Conservation (phyloP, 2,888 invertebrate genomes). For the Platerodrilus igneus region DNA sequence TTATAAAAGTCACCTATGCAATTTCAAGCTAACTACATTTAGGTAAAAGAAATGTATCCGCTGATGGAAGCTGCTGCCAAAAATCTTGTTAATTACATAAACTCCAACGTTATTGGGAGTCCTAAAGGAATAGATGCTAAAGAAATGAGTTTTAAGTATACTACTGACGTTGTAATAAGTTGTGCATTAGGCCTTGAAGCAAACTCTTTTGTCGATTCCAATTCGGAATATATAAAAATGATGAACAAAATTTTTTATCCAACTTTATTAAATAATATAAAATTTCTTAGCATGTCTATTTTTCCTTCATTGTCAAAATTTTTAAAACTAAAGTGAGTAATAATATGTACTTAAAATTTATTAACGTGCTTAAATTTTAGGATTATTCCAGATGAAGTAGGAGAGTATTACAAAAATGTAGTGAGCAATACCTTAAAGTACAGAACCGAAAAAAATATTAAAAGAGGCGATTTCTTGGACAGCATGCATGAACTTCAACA, state of each 20-base stretch:
- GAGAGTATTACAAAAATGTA: slow-evolving; percentile 37
- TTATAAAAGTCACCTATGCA: too few species aligned
- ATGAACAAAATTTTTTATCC: slow-evolving; percentile 28
- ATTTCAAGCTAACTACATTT: too few species aligned
- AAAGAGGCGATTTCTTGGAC: slow-evolving; percentile 48
- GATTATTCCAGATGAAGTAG: slow-evolving; percentile 27
- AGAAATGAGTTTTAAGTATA: slow-evolving; percentile 44
- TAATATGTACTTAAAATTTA: too few species aligned
- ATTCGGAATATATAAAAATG: slow-evolving; percentile 33
- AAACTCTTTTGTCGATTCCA: slow-evolving; percentile 37
- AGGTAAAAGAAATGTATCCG: too few species aligned
- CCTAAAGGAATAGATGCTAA: slow-evolving; percentile 47
- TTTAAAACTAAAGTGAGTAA: slow-evolving; percentile 16
- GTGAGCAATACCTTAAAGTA: slow-evolving; percentile 41
- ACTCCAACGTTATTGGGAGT: too few species aligned
- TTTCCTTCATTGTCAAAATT: slow-evolving; percentile 20
- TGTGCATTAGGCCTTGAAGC: slow-evolving; percentile 47
- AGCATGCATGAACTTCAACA: slow-evolving; percentile 40
- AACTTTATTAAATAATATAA: slow-evolving; percentile 10
- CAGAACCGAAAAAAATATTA: slow-evolving; percentile 42
- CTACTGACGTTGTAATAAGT: slow-evolving; percentile 46
- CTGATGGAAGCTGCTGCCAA: too few species aligned
- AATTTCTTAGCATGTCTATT: slow-evolving; percentile 11
- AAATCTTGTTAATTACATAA: too few species aligned
- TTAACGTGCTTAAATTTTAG: too few species aligned